Conservation (phyloP, 2,888 invertebrate species). For the Heliconius ismenius region DNA sequence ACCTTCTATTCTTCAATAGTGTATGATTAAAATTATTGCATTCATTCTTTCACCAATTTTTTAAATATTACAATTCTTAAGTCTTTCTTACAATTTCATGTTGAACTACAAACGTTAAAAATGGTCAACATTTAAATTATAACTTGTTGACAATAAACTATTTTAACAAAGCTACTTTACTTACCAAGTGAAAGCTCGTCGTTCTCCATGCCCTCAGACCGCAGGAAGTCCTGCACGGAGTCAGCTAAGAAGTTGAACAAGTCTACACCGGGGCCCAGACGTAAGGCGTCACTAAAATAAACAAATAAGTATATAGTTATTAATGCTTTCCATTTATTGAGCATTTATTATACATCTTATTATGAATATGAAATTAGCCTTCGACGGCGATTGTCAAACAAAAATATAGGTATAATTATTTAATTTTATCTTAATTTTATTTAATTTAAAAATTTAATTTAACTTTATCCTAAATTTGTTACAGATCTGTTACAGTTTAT, state of each 20-base stretch:
- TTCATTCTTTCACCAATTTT: too few species aligned
- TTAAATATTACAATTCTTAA: too few species aligned
- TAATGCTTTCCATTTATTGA: background rate
- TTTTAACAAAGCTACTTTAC: conserved; percentile 11
- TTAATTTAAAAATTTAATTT: too few species aligned
- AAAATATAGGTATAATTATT: background rate
- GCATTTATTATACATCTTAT: background rate
- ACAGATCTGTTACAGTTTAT: too few species aligned
- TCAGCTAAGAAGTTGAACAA: conserved; percentile 89
- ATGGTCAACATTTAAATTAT: background rate
- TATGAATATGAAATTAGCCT: too few species aligned
- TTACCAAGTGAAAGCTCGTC: conserved; percentile 85
- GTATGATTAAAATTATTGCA: too few species aligned
- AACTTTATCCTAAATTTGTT: too few species aligned
- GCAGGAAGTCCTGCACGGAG: conserved; percentile 87
- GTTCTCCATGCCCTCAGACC: conserved; percentile 81
- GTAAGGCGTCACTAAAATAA: conserved; percentile 76
- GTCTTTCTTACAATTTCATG: too few species aligned
- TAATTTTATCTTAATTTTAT: too few species aligned
- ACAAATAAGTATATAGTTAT: conserved; percentile 8
- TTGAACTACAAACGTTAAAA: too few species aligned
- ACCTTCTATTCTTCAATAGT: too few species aligned
- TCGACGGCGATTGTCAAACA: background rate
- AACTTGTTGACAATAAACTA: background rate
- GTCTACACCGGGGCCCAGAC: conserved; percentile 83